A percentile compares a stretch with the other conserved stretches of the same genome.
phyloP scores from a whole-genome alignment of 2,888 invertebrate species.

The Volucella inanis region DNA sequence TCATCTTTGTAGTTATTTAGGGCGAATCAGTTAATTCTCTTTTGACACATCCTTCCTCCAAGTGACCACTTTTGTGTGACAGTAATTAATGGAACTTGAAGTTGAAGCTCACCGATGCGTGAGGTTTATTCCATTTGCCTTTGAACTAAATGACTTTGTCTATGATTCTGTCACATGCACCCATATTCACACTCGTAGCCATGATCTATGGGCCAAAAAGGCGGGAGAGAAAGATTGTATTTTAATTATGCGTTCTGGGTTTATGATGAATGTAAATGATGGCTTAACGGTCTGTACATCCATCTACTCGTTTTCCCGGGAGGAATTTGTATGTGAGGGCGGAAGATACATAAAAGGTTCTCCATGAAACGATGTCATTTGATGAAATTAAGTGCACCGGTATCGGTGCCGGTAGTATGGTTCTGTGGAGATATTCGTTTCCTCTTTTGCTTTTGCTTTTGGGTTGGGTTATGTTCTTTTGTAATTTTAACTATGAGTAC shows the following conservation, averaged over 20 bases:
- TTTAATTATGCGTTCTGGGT: slow-evolving; percentile 69
- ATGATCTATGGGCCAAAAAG: slow-evolving; percentile 39
- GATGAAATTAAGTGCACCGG: slow-evolving; percentile 43
- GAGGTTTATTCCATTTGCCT: slow-evolving; percentile 47
- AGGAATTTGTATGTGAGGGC: not conserved
- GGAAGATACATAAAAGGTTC: slow-evolving; percentile 15
- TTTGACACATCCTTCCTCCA: slow-evolving; percentile 44
- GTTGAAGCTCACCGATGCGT: slow-evolving; percentile 61
- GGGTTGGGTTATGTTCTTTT: not conserved
- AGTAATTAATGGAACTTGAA: slow-evolving; percentile 67
- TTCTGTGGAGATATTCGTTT: slow-evolving; percentile 12
- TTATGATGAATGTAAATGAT: slow-evolving; percentile 57
- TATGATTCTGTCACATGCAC: not conserved
- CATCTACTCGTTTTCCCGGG: slow-evolving; percentile 19
- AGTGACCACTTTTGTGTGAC: slow-evolving; percentile 43
- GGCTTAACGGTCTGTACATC: slow-evolving; percentile 38
- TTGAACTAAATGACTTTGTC: not conserved
- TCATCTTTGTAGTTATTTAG: not conserved
- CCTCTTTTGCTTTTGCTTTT: slow-evolving; percentile 11
- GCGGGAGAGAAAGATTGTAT: slow-evolving; percentile 42
- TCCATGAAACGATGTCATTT: slow-evolving; percentile 57
- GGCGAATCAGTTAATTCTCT: slow-evolving; percentile 29
- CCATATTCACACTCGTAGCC: slow-evolving; percentile 1
- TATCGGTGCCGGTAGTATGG: slow-evolving; percentile 23
- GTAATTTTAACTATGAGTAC: slow-evolving; percentile 3